Evolutionary conservation across 2,113 vertebrate genomes (phyloP), one percentile per base, ranked within the genome.

Genomic region (Athene cunicularia): DNA sequence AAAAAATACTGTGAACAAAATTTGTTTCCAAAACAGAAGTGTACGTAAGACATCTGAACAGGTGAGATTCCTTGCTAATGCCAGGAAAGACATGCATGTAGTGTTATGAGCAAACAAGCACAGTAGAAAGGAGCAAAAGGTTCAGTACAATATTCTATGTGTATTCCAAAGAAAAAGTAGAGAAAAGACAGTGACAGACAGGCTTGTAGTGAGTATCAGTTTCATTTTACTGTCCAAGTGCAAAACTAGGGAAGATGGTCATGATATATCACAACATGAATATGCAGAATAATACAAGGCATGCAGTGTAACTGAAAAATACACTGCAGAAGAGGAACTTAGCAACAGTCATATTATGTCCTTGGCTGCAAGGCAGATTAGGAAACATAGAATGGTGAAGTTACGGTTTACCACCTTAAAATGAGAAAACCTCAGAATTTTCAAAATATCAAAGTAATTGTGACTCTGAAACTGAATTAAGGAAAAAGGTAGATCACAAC

Each of bases 61-160:
- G 41, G 32, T 4, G 5, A 79, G 14, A 74, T 79, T 85, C 77
- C 23, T 59, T 74, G 24, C 17, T 88, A 43, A 63, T 24, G 8
- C 0, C 4, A 50, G 14, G n/a, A 80, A 49, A 2, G 2, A 14
- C 19, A 13, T 33, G 7, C 5, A 63, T n/a, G 17, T 9, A 28
- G 15, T 5, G 18, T 8, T 32, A 67, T 32, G 3, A 90, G 13
- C 28, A 72, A 91, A 43, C 11, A 49, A 62, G 7, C n/a, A 49
- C 3, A 75, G 19, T 3, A 41, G 52, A 92, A 75, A 14, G 6
- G 9, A 75, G 19, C 2, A 1, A 71, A 27, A 67, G 9, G 3
- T 64, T 90, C 47, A 52, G 14, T 28, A 23, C 8, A 33, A 27
- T 5, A 41, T 30, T 7, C 0, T 60, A 12, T 32, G 14, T 0